Base-by-base conservation (phyloP, 2,113 vertebrate genomes). In the Murina feae region DNA sequence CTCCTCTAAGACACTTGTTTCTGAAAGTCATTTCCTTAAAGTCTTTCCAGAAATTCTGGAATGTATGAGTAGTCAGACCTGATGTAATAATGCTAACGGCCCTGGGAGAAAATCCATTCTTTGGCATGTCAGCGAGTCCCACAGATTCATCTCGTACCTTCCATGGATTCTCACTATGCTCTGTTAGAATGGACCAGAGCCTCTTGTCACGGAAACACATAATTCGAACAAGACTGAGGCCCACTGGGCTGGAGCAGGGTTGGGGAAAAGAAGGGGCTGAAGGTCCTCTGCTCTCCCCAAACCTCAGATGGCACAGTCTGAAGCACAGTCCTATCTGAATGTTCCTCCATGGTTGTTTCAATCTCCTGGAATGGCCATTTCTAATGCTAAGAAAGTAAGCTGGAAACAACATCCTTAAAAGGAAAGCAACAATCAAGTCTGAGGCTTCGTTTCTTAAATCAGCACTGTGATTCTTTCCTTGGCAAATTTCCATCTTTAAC, bases 381-480 rank as follows among this genome's bases (percentile, higher is more conserved):
- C 21, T 58, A 84, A 85, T 3, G 42, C 30, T 60, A 96, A 90
- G 76, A 87, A 94, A 92, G 87, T 32, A 93, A 95, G 58, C 51
- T 66, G 71, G 84, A 86, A 96, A 76, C 69, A 95, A 55, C 20
- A 89, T 42, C 32, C 9, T 71, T 87, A 82, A 87, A 91, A 92
- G 76, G 44, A 91, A 93, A 95, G 68, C 86, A 47, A 91, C 9
- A 75, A 81, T 85, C 47, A 88, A 74, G 63, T 65, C 74, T 65
- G 39, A 92, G 42, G 21, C 55, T 95, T 95, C 74, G 47, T 80
- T 93, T 90, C 65, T 95, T 92, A 92, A 90, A 74, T 72, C 37
- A 95, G 10, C 39, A 63, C 68, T 42, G n/a, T 82, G 69, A 92
- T 18, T 63, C 23, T 92, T 72, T 58, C 74, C 72, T 87, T 68